phyloP scores from a whole-genome alignment of 2,888 invertebrate genomes.

The Listrodromus nycthemerus region DNA sequence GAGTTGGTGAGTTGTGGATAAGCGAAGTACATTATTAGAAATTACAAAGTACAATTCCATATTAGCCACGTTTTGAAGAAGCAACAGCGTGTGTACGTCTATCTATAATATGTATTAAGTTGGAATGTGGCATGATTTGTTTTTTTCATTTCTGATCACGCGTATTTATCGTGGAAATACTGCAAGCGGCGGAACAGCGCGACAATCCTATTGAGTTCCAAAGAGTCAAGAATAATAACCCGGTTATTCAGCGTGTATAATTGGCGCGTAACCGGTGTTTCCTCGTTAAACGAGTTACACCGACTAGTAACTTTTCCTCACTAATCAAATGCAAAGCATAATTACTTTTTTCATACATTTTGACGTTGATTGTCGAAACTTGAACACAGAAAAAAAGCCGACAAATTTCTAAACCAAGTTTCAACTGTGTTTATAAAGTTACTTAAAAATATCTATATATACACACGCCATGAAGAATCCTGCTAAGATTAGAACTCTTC shows the following conservation, averaged over 20 bases:
- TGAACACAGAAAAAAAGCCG: conserved; percentile 44
- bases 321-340: conserved; percentile 25
- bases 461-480: conserved; percentile 15
- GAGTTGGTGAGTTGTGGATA: conserved; percentile 12
- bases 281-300: conserved; percentile 19
- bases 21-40: conserved; percentile 38
- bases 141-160: not conserved
- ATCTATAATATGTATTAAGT: conserved; percentile 21
- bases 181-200: conserved; percentile 24
- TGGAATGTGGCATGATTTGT: conserved; percentile 39
- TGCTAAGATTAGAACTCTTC: not conserved
- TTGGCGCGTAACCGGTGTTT: conserved; percentile 33
- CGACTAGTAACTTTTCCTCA: conserved; percentile 5
- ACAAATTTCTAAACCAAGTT: conserved; percentile 34
- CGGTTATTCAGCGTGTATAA: conserved; percentile 41
- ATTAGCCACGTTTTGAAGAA: conserved; percentile 37
- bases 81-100: conserved; percentile 30
- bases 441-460: conserved; percentile 19
- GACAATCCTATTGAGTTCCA: conserved; percentile 46
- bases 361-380: conserved; percentile 60
- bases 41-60: conserved; percentile 51
- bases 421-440: conserved; percentile 60
- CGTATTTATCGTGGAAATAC: conserved; percentile 47
- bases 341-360: not conserved
- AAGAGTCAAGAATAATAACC: conserved; percentile 41